Conservation (phyloP, 2,888 invertebrate genomes). For the Mythimna pallens region DNA sequence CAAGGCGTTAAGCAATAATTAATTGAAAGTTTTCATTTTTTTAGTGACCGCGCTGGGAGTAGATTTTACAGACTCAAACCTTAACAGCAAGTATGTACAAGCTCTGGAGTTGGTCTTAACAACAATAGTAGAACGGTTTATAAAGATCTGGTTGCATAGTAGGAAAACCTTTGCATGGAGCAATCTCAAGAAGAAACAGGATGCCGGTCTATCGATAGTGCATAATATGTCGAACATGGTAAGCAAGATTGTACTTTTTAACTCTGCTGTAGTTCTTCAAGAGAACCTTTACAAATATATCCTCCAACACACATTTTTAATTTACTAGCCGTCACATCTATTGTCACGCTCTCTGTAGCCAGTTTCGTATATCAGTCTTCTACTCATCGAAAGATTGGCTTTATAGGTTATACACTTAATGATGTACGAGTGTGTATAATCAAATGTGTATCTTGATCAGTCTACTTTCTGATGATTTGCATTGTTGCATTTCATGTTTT, state of each 20-base stretch:
- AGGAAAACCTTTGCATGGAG: slow-evolving; percentile 75
- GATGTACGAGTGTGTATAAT: too few relatives aligned
- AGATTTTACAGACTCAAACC: slow-evolving; percentile 75
- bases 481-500: too few relatives aligned
- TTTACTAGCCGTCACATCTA: neutral
- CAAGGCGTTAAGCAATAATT: neutral
- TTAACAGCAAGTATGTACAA: slow-evolving; percentile 78
- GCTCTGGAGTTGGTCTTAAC: slow-evolving; percentile 78
- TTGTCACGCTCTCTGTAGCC: neutral
- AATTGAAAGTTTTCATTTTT: slow-evolving; percentile 11
- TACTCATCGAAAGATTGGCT: neutral
- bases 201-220: slow-evolving; percentile 75
- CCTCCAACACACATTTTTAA: neutral
- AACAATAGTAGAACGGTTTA: slow-evolving; percentile 77
- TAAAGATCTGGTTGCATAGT: slow-evolving; percentile 78
- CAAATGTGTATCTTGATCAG: too few relatives aligned
- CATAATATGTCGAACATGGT: slow-evolving; percentile 74
- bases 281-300: too few relatives aligned
- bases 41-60: slow-evolving; percentile 82
- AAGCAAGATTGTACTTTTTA: neutral
- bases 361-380: neutral
- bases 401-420: too few relatives aligned
- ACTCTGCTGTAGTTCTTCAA: neutral
- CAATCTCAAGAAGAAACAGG: slow-evolving; percentile 76
- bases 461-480: too few relatives aligned